These are phyloP conservation scores for Cyanoderma ruficeps DNA, from an alignment of 2,113 vertebrate species.

Conservation along the genomic window DNA sequence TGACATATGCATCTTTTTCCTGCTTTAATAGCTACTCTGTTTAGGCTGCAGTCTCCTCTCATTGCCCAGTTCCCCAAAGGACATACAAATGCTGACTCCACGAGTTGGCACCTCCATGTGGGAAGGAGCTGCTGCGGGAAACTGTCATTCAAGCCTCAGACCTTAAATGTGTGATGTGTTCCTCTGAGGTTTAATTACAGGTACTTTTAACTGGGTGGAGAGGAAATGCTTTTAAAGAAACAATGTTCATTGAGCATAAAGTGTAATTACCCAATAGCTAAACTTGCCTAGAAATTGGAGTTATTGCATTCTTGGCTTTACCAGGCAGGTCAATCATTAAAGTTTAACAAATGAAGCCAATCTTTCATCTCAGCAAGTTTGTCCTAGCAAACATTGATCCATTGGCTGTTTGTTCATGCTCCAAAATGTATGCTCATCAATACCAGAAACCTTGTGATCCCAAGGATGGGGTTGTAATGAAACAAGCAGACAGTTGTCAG, in stretches of 20 bases:
- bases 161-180: neutral
- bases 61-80: neutral
- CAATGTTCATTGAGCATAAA: neutral
- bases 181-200: slow-evolving; percentile 2
- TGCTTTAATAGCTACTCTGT: slow-evolving; percentile 14
- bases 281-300: neutral
- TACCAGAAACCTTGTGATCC: neutral
- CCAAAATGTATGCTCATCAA: neutral
- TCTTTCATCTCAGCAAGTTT: slow-evolving; percentile 51
- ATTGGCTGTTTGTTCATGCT: neutral
- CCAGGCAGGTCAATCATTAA: slow-evolving; percentile 32
- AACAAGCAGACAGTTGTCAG: neutral
- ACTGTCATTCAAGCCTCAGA: neutral
- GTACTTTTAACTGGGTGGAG: neutral
- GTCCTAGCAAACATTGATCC: slow-evolving; percentile 11
- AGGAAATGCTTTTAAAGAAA: neutral
- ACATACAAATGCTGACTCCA: rapidly evolving
- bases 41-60: neutral
- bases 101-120: neutral
- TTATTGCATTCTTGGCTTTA: neutral
- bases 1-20: slow-evolving; percentile 33
- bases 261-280: slow-evolving; percentile 9
- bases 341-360: slow-evolving; percentile 45
- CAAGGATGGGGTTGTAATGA: neutral
- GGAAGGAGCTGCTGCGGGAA: neutral